A percentile compares a stretch with the other conserved stretches of the same genome.
Evolutionary conservation across 2,888 invertebrate genomes (phyloP).

Genomic region (Pyralis farinalis): DNA sequence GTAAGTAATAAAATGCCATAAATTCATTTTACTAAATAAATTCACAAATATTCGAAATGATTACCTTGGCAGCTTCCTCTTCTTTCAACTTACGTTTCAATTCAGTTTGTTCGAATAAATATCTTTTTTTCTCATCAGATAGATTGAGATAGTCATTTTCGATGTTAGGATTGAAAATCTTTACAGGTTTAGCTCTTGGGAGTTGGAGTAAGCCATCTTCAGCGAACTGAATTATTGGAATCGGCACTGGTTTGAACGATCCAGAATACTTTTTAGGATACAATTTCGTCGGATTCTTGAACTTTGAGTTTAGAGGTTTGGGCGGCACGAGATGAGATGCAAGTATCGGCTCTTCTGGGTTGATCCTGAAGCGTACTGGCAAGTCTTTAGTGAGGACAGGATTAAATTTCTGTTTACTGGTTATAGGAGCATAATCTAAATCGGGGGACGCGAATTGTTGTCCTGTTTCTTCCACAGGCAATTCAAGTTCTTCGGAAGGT

Average conservation of each 20-base stretch:
- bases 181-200: slow-evolving; percentile 66
- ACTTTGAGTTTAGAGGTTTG: slow-evolving; percentile 42
- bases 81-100: slow-evolving; percentile 69
- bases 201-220: slow-evolving; percentile 46
- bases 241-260: slow-evolving; percentile 66
- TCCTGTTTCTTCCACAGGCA: slow-evolving; percentile 56
- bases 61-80: slow-evolving; percentile 42
- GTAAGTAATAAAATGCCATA: too few species aligned
- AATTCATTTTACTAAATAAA: too few species aligned
- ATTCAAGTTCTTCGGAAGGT: slow-evolving; percentile 64
- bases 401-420: slow-evolving; percentile 22
- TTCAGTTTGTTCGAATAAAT: slow-evolving; percentile 71
- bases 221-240: slow-evolving; percentile 56
- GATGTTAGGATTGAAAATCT: slow-evolving; percentile 41
- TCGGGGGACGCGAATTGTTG: slow-evolving; percentile 30
- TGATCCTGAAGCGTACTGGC: slow-evolving; percentile 24
- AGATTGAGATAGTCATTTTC: slow-evolving; percentile 44
- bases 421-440: slow-evolving; percentile 37
- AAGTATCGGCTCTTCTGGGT: slow-evolving; percentile 48
- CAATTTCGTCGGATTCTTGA: slow-evolving; percentile 70
- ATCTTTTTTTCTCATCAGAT: slow-evolving; percentile 55
- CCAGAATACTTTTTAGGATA: slow-evolving; percentile 82
- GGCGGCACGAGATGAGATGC: slow-evolving; percentile 51
- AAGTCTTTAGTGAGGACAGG: slow-evolving; percentile 13
- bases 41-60: too few species aligned